Evolutionary conservation across 2,888 invertebrate species (phyloP).

Genomic region (Chalcis sispes): DNA sequence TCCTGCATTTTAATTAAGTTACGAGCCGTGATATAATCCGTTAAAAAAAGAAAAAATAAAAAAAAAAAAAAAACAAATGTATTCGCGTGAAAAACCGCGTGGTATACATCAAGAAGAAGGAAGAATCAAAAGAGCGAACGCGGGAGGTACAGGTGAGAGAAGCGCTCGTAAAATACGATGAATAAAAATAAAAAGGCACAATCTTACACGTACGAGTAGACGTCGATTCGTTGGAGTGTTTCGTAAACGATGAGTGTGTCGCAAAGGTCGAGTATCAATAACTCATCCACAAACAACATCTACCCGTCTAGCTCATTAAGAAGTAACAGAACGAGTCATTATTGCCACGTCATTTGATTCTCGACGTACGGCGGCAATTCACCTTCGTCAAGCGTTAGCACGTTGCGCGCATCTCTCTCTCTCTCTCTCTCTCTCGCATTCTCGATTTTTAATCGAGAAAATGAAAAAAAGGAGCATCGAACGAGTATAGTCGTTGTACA

Average conservation of each 20-base stretch:
- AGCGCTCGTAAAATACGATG: neutral
- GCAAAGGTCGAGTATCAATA: slow-evolving; percentile 56
- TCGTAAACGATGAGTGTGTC: slow-evolving; percentile 53
- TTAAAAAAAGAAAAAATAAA: neutral
- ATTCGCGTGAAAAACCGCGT: slow-evolving; percentile 11
- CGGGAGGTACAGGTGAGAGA: slow-evolving; percentile 3
- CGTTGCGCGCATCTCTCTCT: slow-evolving; percentile 31
- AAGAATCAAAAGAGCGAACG: neutral
- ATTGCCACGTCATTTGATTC: slow-evolving; percentile 54
- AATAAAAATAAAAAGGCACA: neutral
- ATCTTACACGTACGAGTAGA: neutral
- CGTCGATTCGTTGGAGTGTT: slow-evolving; percentile 3
- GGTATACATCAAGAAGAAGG: neutral
- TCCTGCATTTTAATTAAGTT: slow-evolving; percentile 19
- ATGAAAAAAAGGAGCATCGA: slow-evolving; percentile 23
- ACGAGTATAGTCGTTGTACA: neutral
- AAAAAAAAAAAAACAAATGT: neutral
- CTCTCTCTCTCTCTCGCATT: too few relatives aligned
- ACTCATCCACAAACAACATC: slow-evolving; percentile 54
- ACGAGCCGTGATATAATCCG: neutral
- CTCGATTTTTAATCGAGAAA: slow-evolving; percentile 30
- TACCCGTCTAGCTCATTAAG: slow-evolving; percentile 54
- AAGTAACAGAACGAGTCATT: slow-evolving; percentile 53
- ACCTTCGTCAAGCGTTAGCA: slow-evolving; percentile 39
- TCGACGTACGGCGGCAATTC: slow-evolving; percentile 37